Percentiles rank a stretch among this genome's conserved stretches.
phyloP scores from a whole-genome alignment of 2,888 invertebrate species.

The Scelioninae gen. 2 region DNA sequence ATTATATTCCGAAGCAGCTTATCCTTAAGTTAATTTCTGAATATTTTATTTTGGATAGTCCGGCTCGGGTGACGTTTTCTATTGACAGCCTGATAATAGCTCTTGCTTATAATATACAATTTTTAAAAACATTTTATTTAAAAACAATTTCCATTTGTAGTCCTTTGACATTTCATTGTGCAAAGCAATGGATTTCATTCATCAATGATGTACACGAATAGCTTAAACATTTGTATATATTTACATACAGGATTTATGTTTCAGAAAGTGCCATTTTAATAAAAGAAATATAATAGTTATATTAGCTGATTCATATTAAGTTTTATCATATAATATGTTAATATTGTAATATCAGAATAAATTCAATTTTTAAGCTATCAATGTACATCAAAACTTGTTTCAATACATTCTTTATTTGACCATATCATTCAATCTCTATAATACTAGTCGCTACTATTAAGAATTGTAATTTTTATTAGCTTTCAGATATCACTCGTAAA shows the following conservation, averaged over 20 bases:
- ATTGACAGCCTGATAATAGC: slow-evolving; percentile 41
- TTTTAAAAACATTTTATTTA: slow-evolving; percentile 18
- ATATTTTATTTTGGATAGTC: slow-evolving; percentile 13
- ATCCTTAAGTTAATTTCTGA: slow-evolving; percentile 6
- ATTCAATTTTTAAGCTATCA: not conserved
- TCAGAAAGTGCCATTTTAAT: no score
- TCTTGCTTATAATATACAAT: slow-evolving; percentile 20
- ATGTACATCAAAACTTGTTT: not conserved
- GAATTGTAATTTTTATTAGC: slow-evolving; percentile 24
- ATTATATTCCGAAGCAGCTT: slow-evolving; percentile 34
- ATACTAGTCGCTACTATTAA: slow-evolving; percentile 26
- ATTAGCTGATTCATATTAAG: no score
- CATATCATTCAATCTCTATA: slow-evolving; percentile 12
- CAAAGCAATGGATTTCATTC: slow-evolving; percentile 1
- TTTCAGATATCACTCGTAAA: slow-evolving; percentile 17
- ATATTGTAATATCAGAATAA: no score
- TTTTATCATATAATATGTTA: no score
- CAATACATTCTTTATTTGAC: slow-evolving; percentile 2
- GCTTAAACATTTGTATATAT: not conserved
- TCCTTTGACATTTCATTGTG: not conserved
- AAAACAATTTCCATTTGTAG: not conserved
- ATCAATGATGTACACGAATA: slow-evolving; percentile 1
- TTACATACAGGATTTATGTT: not conserved
- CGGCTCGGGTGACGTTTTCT: slow-evolving; percentile 36
- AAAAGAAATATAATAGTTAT: no score